Conservation (phyloP, 2,113 vertebrate species). For the Felis catus region F.catus_Fca126_mat1.0 CM031428.1:15549501-15550000, state of each 20-base stretch:
- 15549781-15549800: neutral
- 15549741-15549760: constrained; percentile 87
- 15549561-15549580: neutral
- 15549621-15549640: constrained; percentile 84
- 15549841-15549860: neutral
- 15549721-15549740: constrained; percentile 89
- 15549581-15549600: constrained; percentile 86
- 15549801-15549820: neutral
- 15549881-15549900: neutral
- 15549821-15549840: neutral
- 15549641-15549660: constrained; percentile 85
- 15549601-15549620: constrained; percentile 83
- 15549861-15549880: neutral
- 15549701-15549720: constrained; percentile 87
- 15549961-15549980: constrained; percentile 36
- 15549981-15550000: neutral
- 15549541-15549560: neutral
- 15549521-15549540: neutral
- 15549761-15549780: neutral
- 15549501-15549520: neutral
- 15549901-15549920: constrained; percentile 18
- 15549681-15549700: constrained; percentile 85
- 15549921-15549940: neutral
- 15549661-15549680: constrained; percentile 84
- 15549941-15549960: constrained; percentile 34